Base-by-base conservation (phyloP, 1,140 invertebrate genomes). In the Druon quercuslanigerum region DNA sequence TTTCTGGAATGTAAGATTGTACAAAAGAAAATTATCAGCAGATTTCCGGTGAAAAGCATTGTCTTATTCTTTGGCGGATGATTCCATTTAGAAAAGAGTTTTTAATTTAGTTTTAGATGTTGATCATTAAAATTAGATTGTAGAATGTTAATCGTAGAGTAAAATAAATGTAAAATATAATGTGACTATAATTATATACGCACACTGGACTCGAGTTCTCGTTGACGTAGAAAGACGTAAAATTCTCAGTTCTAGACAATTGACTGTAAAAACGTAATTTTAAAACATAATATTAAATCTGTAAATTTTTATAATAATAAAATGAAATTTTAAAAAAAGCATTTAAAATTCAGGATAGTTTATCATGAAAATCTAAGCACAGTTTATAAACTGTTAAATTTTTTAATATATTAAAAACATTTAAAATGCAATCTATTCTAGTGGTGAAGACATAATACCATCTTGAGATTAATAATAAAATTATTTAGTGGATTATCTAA, bases 371-470 rank as follows among this genome's bases (percentile, higher is more conserved):
- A 66, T 33, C 12, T 12, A 66, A 66, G 60, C 25, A 66, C 60
- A 66, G 60, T 66, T 66, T 40, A 66, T 66, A 13, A n/a, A 66
- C 60, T 40, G 25, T 66, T 40, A 66, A 66, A 66, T 16, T 66
- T 66, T 66, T 66, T 46, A 66, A 66, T 66, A 40, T 66, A 40
- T 40, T 66, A 50, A 75, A 75, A 54, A 75, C 66, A 72, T 75
- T 72, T 40, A 50, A 56, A 73, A 71, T 57, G 57, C 16, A 66
- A 66, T 66, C 25, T 66, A 66, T 66, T 66, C 40, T 66, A 66
- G 40, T 66, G 40, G 14, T n/a, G 60, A 66, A 66, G 40, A 40
- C 33, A 33, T 66, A 14, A 66, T 66, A 66, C 25, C 25, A 66
- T 66, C 14, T 40, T 66, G 2, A 33, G 57, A 66, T 46, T 8